These are phyloP conservation scores for Calliphora vicina DNA, from an alignment of 1,140 invertebrate genomes.

Conservation along the genomic window DNA sequence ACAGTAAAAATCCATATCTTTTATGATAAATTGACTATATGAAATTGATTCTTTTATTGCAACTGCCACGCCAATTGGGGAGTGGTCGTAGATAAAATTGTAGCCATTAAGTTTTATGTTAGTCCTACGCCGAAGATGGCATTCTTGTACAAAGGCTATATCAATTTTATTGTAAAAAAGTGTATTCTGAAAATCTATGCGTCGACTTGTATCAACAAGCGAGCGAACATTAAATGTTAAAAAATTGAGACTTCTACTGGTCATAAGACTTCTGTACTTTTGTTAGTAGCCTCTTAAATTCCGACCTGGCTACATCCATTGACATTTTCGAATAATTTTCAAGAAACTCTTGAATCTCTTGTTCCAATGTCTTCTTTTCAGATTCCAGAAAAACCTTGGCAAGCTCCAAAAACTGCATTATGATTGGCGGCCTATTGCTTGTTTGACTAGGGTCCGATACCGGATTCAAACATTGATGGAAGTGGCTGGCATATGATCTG, in stretches of 20 bases:
- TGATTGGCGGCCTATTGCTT: neutral
- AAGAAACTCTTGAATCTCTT: neutral
- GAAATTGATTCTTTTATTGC: neutral
- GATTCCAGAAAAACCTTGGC: neutral
- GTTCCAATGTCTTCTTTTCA: neutral
- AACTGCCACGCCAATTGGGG: neutral
- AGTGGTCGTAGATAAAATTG: neutral
- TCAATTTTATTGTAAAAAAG: neutral
- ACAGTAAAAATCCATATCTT: neutral
- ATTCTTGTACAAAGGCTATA: neutral
- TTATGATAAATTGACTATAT: neutral
- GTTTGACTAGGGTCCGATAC: neutral
- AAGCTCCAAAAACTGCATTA: neutral
- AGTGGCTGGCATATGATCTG: neutral
- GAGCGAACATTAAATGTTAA: neutral
- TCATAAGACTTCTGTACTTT: neutral
- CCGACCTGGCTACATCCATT: neutral
- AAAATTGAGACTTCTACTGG: neutral
- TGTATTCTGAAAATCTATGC: neutral
- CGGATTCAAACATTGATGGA: neutral
- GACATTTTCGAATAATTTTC: neutral
- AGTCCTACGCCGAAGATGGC: neutral
- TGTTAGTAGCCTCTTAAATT: neutral
- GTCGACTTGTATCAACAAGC: neutral
- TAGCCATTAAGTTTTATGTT: neutral